Percentiles rank a stretch among this genome's conserved stretches.
Conservation (phyloP, 2,113 vertebrate genomes). For the Takifugu bimaculatus region DNA sequence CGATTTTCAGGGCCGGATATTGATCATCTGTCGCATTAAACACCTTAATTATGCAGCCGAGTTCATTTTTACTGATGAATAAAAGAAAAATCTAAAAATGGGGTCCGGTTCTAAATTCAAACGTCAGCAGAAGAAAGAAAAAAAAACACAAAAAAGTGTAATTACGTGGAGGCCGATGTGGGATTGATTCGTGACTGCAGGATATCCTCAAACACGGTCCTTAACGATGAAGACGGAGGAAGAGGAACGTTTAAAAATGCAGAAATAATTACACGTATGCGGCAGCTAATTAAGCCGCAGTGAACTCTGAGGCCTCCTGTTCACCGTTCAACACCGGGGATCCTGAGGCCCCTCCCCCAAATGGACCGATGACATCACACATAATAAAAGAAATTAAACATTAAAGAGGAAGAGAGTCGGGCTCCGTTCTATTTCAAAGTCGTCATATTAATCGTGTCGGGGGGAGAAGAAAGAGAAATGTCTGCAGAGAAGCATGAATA, state of each 20-base stretch:
- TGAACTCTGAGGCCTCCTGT: no score
- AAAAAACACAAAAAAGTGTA: no score
- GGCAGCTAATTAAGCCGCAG: no score
- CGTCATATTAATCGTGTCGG: conserved; percentile 65
- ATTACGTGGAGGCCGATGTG: conserved; percentile 13
- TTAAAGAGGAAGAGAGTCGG: conserved; percentile 54
- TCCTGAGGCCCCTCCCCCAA: conserved; percentile 7
- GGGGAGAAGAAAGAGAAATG: conserved; percentile 32
- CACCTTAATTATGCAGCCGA: no score
- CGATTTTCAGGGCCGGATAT: no score
- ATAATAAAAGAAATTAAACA: conserved; percentile 5
- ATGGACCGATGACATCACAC: conserved; percentile 47
- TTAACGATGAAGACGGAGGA: conserved; percentile 53
- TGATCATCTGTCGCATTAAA: neutral
- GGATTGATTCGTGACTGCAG: conserved; percentile 68
- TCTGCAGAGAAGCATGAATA: conserved; percentile 63
- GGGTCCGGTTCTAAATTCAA: conserved; percentile 27
- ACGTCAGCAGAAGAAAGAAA: neutral
- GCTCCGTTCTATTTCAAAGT: conserved; percentile 68
- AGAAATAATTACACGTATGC: no score
- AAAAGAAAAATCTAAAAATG: conserved; percentile 33
- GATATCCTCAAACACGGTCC: conserved; percentile 52
- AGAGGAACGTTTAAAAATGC: neutral
- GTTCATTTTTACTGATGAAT: neutral
- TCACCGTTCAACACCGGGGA: no score